Base-by-base conservation (phyloP, 2,113 vertebrate genomes). In the Sapayoa aenigma region DNA sequence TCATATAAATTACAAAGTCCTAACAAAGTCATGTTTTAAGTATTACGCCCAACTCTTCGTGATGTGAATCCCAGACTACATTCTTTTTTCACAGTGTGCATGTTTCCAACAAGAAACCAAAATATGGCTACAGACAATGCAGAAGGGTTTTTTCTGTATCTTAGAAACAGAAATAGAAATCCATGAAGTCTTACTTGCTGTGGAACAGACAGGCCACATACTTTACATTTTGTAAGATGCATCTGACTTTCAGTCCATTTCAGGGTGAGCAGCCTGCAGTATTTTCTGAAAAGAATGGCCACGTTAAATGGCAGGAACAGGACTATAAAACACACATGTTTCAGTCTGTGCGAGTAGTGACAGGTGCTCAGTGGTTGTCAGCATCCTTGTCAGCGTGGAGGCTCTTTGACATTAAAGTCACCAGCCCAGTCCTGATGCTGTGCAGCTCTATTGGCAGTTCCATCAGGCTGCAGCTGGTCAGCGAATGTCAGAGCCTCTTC, bases 381-480 rank as follows among this genome's bases (percentile, higher is more conserved):
- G 96, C 89, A 62, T 95, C 94, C 93, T 96, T 98, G 98, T 98
- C 98, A 98, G 94, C 96, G 69, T 4, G 2, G 89, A 97, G 95
- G 78, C 91, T 96, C 94, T 97, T 92, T 98, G 98, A 98, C 98
- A 97, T 97, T 97, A 94, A 97, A 97, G 98, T 98, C 97, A 76
- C 93, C 84, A 65, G 91, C 95, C 96, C 63, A 14, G 20, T 88
- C 90, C 96, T 91, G 95, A 68, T 96, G 96, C 96, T 83, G 92
- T 67, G 76, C 71, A 74, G 91, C 95, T 97, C 77, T 98, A 98
- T 98, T 98, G 98, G 96, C 98, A 98, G 96, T 84, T 98, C 97
- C 97, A 97, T 98, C 98, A 98, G 95, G 73, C 96, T 95, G 95
- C 69, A 42, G 95, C 97, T 76, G 88, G 96, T 95, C 27, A 71